Evolutionary conservation across 2,797 vertebrate species (phyloP).

Genomic region (Poeciliopsis gracilis): DNA sequence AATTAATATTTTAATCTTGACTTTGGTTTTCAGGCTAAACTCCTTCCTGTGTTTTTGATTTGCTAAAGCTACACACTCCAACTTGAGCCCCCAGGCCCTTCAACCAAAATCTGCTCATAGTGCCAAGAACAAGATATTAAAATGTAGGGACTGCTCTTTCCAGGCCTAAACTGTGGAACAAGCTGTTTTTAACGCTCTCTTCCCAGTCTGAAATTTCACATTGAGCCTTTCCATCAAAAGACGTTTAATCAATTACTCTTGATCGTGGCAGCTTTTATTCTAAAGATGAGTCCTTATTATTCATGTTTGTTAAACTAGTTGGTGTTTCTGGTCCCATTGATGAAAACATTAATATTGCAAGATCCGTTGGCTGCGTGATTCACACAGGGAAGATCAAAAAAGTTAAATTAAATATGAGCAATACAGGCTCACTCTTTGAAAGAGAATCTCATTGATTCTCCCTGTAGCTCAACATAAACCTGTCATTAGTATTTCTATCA

Average conservation of each 20-base stretch:
- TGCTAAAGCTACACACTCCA: background rate
- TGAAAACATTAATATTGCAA: background rate
- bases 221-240: background rate
- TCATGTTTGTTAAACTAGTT: background rate
- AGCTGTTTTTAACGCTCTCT: background rate
- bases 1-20: background rate
- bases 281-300: background rate
- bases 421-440: constrained; percentile 7
- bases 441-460: constrained; percentile 35
- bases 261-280: background rate
- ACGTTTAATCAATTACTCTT: background rate
- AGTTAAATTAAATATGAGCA: background rate
- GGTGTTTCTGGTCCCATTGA: background rate
- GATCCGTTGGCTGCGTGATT: background rate
- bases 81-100: background rate
- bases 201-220: background rate
- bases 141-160: background rate
- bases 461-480: constrained; percentile 38
- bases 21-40: background rate
- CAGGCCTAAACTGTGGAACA: background rate
- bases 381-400: background rate
- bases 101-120: background rate
- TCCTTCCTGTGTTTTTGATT: background rate
- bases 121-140: background rate
- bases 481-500: constrained; percentile 47